A percentile compares a stretch with the other conserved stretches of the same genome.
These are phyloP conservation scores for Parauchenoglanis ngamensis DNA, from an alignment of 2,797 vertebrate species.

Conservation along the genomic window DNA sequence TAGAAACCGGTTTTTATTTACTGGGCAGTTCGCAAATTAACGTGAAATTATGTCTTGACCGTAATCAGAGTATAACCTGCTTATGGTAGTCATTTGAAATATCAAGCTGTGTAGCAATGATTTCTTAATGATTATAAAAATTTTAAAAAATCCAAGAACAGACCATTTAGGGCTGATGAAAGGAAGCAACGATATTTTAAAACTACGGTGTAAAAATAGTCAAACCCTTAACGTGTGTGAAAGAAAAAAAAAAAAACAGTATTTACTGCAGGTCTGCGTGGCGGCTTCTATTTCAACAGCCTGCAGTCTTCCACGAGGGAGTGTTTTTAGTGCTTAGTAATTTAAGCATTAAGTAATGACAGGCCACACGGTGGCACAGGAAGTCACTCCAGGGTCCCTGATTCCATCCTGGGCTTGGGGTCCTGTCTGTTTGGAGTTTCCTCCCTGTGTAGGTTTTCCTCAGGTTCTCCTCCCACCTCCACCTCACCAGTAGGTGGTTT, in stretches of 20 bases:
- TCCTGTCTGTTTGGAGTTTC: not conserved
- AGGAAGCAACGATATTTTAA: not conserved
- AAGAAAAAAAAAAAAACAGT: too few species aligned
- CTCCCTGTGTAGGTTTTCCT: not conserved
- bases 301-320: not conserved
- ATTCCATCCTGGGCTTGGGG: not conserved
- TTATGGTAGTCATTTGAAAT: not conserved
- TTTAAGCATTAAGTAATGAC: slow-evolving; percentile 14
- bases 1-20: not conserved
- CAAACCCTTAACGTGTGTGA: not conserved
- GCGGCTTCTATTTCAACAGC: not conserved
- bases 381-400: not conserved
- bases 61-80: not conserved
- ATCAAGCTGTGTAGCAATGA: not conserved
- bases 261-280: not conserved
- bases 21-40: not conserved
- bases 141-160: not conserved
- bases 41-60: not conserved
- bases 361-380: not conserved
- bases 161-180: not conserved
- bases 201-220: not conserved
- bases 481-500: not conserved
- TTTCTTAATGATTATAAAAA: too few species aligned
- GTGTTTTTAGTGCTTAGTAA: not conserved
- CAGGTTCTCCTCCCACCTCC: not conserved